Evolutionary conservation across 2,797 vertebrate genomes (phyloP), one percentile per base, ranked within the genome.

Genomic region (Delichon dasypus): DNA sequence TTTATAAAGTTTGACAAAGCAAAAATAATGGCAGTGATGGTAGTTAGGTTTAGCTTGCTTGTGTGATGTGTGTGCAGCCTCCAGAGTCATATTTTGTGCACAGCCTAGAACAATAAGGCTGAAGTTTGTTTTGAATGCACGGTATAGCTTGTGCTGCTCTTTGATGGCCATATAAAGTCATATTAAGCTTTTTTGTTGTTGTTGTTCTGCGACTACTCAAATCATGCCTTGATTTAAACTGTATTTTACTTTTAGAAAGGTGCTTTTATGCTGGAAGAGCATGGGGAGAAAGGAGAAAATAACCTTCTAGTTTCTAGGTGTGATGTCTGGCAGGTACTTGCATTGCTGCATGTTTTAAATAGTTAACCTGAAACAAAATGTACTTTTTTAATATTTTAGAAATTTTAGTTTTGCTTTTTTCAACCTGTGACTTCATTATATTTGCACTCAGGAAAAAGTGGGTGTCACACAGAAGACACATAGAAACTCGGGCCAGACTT

Each of bases 51-150:
- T 92, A 86, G 47, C 67, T 81, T 85, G 40, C 40, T 42, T 67
- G 34, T 93, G 65, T 93, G 85, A 80, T 82, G 94, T 96, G 85
- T 44, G 78, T 93, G 72, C 76, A 90, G 68, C 40, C 61, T 80
- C 30, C 57, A 76, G 70, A 91, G 68, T 23, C 82, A 61, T 75
- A 60, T 60, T 88, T 26, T 38, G 57, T 62, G 36, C 55, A 53
- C 44, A 61, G 26, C 72, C 74, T 92, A 81, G 74, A 94, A 88
- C 79, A 92, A 62, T 80, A 90, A 90, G 91, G 60, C 55, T 44
- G 15, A 72, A 42, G 11, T 50, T 65, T 78, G 47, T 89, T 80
- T 40, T 4, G 27, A 79, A 71, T 58, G 38, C 66, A 50, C 25
- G 21, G 32, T 13, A 27, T 20, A 62, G 44, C 21, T 79, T 27